A percentile compares a stretch with the other conserved stretches of the same genome.
Evolutionary conservation across 1,140 invertebrate genomes (phyloP).

Genomic region (Brachionus asplanchnoidis): DNA sequence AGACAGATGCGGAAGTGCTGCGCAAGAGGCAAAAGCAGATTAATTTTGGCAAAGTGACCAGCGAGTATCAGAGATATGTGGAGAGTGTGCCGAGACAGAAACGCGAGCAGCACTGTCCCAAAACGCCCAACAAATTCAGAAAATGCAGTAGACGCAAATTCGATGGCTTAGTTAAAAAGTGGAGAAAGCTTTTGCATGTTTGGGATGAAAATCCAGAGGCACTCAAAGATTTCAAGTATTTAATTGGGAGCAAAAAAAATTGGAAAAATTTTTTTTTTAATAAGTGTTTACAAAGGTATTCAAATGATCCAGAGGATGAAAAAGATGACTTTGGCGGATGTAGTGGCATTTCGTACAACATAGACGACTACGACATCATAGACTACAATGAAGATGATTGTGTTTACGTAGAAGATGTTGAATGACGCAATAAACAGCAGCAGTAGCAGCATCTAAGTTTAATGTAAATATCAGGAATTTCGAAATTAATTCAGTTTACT

Average conservation of each 20-base stretch:
- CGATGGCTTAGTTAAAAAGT: slow-evolving; percentile 78
- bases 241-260: background rate
- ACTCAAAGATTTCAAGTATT: slow-evolving; percentile 37
- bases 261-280: background rate
- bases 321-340: slow-evolving; percentile 18
- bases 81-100: slow-evolving; percentile 69
- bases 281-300: background rate
- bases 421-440: background rate
- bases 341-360: slow-evolving; percentile 16
- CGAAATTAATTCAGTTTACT: background rate
- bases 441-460: too few relatives aligned
- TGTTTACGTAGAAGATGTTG: slow-evolving; percentile 19
- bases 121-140: slow-evolving; percentile 75
- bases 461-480: slow-evolving; percentile 25
- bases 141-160: slow-evolving; percentile 84
- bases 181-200: slow-evolving; percentile 75
- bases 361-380: slow-evolving; percentile 24
- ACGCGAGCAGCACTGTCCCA: slow-evolving; percentile 69
- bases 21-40: slow-evolving; percentile 81
- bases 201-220: slow-evolving; percentile 63
- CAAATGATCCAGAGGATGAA: slow-evolving; percentile 11
- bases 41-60: slow-evolving; percentile 87
- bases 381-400: slow-evolving; percentile 19
- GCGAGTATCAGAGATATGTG: slow-evolving; percentile 75
- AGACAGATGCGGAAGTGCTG: slow-evolving; percentile 67